A percentile compares a stretch with the other conserved stretches of the same genome.
Evolutionary conservation across 2,888 invertebrate species (phyloP).

Genomic region (Scaptomyza reducta): DNA sequence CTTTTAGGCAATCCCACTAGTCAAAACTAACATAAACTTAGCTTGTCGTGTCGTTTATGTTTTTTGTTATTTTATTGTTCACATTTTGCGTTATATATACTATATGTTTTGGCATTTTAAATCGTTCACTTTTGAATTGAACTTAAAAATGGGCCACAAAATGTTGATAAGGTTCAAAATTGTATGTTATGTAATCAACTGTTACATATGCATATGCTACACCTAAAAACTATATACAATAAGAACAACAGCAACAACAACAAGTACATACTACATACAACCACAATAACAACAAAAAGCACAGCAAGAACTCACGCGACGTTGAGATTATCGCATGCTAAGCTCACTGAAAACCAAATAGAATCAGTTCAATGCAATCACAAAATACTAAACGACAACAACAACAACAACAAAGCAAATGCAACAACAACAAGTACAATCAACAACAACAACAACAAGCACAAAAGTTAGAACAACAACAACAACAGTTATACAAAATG

Average conservation of each 20-base stretch:
- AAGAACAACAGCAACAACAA: constrained; percentile 42
- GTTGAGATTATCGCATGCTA: constrained; percentile 72
- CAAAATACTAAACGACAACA: constrained; percentile 68
- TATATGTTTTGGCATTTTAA: constrained; percentile 49
- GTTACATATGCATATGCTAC: constrained; percentile 50
- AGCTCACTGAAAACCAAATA: constrained; percentile 50
- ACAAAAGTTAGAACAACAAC: constrained; percentile 45
- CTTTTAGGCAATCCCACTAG: constrained; percentile 84
- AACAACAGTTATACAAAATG: constrained; percentile 65
- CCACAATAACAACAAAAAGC: constrained; percentile 51
- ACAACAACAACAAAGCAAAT: constrained; percentile 63
- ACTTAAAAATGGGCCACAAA: constrained; percentile 43
- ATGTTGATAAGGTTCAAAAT: constrained; percentile 29
- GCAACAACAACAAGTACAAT: constrained; percentile 70
- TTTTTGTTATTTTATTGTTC: constrained; percentile 42
- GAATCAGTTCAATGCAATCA: constrained; percentile 68
- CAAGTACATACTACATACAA: constrained; percentile 49
- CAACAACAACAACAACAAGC: constrained; percentile 67
- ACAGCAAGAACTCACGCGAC: constrained; percentile 65
- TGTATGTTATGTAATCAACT: constrained; percentile 50
- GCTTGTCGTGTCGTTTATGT: constrained; percentile 74
- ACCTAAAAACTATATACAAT: constrained; percentile 56
- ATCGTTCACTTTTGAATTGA: constrained; percentile 60
- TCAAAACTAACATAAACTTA: constrained; percentile 83
- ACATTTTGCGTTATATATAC: constrained; percentile 60